Evolutionary conservation across 2,888 invertebrate genomes (phyloP).

Genomic region (Coleophora flavipennella): DNA sequence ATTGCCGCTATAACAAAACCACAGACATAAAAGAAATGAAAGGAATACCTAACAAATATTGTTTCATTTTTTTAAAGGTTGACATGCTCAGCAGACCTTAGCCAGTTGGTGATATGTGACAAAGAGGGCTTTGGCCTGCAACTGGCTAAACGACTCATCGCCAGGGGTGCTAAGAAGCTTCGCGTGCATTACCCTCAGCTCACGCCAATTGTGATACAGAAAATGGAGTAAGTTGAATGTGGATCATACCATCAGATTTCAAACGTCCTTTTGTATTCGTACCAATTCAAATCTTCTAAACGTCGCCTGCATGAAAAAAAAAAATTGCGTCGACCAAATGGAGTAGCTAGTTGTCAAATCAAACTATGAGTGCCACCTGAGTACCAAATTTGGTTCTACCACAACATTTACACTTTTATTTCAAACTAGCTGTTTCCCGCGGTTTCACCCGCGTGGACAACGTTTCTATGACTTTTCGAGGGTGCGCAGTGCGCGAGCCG

Average conservation of each 20-base stretch:
- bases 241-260: neutral
- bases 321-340: neutral
- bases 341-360: neutral
- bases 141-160: constrained; percentile 27
- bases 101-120: constrained; percentile 25
- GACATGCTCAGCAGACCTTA: constrained; percentile 7
- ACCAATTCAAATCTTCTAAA: neutral
- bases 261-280: neutral
- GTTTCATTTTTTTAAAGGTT: constrained; percentile 14
- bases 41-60: too few relatives aligned
- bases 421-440: too few relatives aligned
- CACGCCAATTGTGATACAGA: constrained; percentile 16
- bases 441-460: too few relatives aligned
- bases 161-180: constrained; percentile 32
- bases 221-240: constrained; percentile 23
- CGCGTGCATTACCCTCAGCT: constrained; percentile 16
- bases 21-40: too few relatives aligned
- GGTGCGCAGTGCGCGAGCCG: too few relatives aligned
- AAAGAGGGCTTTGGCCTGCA: constrained; percentile 24
- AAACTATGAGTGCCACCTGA: too few relatives aligned
- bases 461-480: too few relatives aligned
- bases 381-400: too few relatives aligned
- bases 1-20: too few relatives aligned
- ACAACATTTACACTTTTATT: too few relatives aligned
- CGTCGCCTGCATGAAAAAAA: neutral